Evolutionary conservation across 2,888 invertebrate genomes (phyloP), one percentile per base, ranked within the genome.

Genomic region (Plagodis dolabraria): DNA sequence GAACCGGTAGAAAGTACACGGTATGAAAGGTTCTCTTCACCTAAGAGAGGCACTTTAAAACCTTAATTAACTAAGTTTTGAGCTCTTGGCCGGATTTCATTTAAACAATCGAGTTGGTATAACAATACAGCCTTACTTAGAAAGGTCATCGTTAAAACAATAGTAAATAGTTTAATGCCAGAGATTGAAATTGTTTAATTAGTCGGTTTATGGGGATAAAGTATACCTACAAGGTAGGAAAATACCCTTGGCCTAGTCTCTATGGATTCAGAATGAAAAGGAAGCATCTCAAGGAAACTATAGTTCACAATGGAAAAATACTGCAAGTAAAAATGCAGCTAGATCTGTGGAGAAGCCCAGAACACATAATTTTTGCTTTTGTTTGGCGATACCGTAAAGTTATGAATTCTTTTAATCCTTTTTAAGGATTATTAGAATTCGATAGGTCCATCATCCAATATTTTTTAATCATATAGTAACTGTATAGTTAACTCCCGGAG

Each of bases 191-290:
- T 71, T 78, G 75, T 82, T 81, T 80, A 81, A 80, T 80, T 78
- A 84, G 79, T 82, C 75, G 74, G 79, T 85, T 77, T 76, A 80
- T 77, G 76, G 75, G 70, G 83, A 79, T 75, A 79, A 76, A 77
- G 56, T 55, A 53, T 53, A n/a, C n/a, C n/a, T n/a, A 79, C 77
- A 76, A 77, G 74, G 74, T 68, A 74, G 70, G 67, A 71, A 71
- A 67, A 57, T 67, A 67, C 59, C 88, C 87, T 83, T 89, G 89
- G 81, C 89, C 83, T 69, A 82, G 78, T 86, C 74, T 73, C 67
- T 66, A 70, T 71, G 63, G 64, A 74, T 71, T 72, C 71, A 68
- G 76, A 82, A 80, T 79, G 79, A 79, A 77, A 82, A 80, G 82
- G 83, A 86, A 86, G 76, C 76, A 75, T 74, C 71, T 73, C 59